These are phyloP conservation scores for Zophobas morio DNA, from an alignment of 1,140 invertebrate species.

Conservation along the genomic window DNA sequence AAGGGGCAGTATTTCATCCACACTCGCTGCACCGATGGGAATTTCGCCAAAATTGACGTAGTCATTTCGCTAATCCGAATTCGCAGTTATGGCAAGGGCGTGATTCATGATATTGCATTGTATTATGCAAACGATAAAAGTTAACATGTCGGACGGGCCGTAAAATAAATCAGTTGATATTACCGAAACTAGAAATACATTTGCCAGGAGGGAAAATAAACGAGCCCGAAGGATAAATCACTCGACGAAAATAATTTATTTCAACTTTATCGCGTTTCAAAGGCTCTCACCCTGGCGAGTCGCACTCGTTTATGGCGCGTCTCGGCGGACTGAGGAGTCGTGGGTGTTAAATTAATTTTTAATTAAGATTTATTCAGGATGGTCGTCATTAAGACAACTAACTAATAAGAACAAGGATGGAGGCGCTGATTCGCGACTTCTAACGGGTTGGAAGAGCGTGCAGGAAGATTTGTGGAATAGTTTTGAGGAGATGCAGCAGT, in stretches of 20 bases:
- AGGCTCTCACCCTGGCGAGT: conserved; percentile 9
- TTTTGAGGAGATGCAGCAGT: too few species aligned
- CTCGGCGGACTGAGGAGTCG: conserved; percentile 21
- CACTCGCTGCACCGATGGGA: neutral
- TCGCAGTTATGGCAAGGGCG: neutral
- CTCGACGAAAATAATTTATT: conserved; percentile 50
- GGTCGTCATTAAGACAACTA: conserved; percentile 49
- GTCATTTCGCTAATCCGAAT: conserved; percentile 32
- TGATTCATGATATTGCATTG: conserved; percentile 40
- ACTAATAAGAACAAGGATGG: conserved; percentile 43
- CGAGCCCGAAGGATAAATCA: conserved; percentile 44
- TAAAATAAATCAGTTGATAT: conserved; percentile 41
- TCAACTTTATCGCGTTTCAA: conserved; percentile 46
- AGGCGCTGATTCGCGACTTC: neutral
- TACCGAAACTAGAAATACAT: conserved; percentile 38
- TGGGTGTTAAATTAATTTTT: conserved; percentile 52
- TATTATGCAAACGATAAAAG: conserved; percentile 42
- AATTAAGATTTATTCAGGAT: conserved; percentile 51
- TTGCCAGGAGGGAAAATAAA: conserved; percentile 39
- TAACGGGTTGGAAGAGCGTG: too few species aligned
- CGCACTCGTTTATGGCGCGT: conserved; percentile 41
- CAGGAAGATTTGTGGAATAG: too few species aligned
- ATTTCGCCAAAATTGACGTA: conserved; percentile 16
- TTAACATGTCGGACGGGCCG: conserved; percentile 30
- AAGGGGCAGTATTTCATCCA: neutral